Base-by-base conservation (phyloP, 2,113 vertebrate genomes). In the Perca flavescens region DNA sequence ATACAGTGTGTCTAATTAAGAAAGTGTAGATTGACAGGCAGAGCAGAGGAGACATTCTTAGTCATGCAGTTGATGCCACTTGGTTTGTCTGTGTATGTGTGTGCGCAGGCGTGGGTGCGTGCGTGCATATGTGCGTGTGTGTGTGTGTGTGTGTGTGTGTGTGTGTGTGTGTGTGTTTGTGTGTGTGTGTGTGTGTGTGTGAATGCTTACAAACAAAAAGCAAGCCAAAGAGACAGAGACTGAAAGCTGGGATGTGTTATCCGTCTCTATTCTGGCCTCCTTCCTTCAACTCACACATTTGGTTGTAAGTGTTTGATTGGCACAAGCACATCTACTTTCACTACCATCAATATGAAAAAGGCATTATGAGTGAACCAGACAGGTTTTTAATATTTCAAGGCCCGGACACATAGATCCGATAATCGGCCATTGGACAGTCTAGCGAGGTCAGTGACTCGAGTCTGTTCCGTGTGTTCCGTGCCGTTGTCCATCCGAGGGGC, bases 11-110 rank as follows among this genome's bases (percentile, higher is more conserved):
- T 66, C 81, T 85, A 80, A 91, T 89, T 83, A 74, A 64, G 19
- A 65, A 69, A 54, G 74, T 0, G 14, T 3, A 86, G 83, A 92
- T 54, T 92, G 91, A 87, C 89, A 90, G 65, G 34, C 31, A 68
- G 63, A 28, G 28, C 28, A 28, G 34, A 46, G 43, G 43, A 65
- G 57, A 74, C n/a, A 12, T 52, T 76, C 5, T 6, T 52, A 53
- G 50, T 72, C 50, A 76, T 63, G 80, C 73, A 31, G 34, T 57
- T 57, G 22, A 68, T 74, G 69, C 54, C 58, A 78, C 34, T 9
- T 28, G n/a, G n/a, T 3, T 61, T 63, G 53, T 46, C 52, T 52
- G 40, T 43, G 49, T 15, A 64, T 50, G 76, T 65, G 67, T 43
- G 28, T 2, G 71, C 31, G 31, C 31, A 34, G 31, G 46, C 34